Base-by-base conservation (phyloP, 2,113 vertebrate species). In the Tympanuchus pallidicinctus region DNA sequence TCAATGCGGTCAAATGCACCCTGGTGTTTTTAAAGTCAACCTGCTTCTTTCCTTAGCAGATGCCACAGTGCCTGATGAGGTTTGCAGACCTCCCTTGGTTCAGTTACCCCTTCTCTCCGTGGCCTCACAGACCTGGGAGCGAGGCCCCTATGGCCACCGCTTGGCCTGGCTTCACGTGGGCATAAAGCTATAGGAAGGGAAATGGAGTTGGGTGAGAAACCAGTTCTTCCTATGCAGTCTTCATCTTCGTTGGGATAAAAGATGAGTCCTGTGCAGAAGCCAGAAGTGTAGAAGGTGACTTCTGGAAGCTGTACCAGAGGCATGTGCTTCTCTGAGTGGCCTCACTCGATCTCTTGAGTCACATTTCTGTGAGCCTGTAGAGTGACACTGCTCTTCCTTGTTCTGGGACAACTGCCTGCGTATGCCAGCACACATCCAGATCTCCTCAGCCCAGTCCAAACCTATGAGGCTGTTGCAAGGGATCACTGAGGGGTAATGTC, bases 321-420 rank as follows among this genome's bases (percentile, higher is more conserved):
- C 30, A 63, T 0, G 1, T n/a, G 6, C 25, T 77, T 73, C 22
- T 71, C 36, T 36, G 34, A 21, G 27, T 10, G 32, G 14, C 18
- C 75, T 24, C 14, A 10, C 42, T 59, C 15, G 3, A 42, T 64
- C 40, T 48, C 67, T 8, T 5, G 60, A 60, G 11, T 52, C 4
- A 3, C 0, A 0, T 60, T 81, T 87, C 1, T 0, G 0, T 42
- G 28, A 79, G 66, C 78, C 56, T 40, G 25, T 0, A 0, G 24
- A 22, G 25, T 81, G 54, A 47, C 43, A 43, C 40, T 30, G 10
- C 42, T 75, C 57, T 94, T 43, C 36, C 74, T 79, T 66, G 43
- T 8, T 79, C 11, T 77, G 85, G 38, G 50, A 64, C 79, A 70
- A 21, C 25, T 60, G 47, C 61, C 56, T 83, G 64, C n/a, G 45